Conservation (phyloP, 1,140 invertebrate genomes). For the Antheraea mylitta region DNA sequence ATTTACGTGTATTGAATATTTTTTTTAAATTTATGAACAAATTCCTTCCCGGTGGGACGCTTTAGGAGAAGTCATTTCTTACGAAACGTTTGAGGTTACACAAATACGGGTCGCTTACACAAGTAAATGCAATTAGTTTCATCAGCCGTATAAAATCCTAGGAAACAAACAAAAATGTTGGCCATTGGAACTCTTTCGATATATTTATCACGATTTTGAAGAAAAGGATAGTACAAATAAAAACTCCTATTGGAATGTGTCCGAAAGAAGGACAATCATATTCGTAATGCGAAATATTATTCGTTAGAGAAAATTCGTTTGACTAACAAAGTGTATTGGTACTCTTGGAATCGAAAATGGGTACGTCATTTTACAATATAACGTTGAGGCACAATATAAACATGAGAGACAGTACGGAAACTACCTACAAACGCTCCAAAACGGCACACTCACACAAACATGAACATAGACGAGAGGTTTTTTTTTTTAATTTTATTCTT, state of each 20-base stretch:
- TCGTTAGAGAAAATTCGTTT: background rate
- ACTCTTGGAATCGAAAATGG: background rate
- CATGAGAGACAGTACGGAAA: no score
- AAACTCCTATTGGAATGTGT: background rate
- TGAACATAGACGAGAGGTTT: no score
- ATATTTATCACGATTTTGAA: background rate
- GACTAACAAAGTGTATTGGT: background rate
- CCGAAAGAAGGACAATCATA: background rate
- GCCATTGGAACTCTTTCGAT: background rate
- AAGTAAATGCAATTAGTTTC: background rate
- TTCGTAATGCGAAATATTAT: background rate
- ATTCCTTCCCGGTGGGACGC: no score
- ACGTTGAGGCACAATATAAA: no score
- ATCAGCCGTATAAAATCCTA: background rate
- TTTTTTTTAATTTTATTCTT: no score
- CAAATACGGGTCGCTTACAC: background rate
- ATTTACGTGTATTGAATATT: no score
- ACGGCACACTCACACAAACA: no score
- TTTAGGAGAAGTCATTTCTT: background rate
- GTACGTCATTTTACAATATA: background rate
- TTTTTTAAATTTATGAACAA: no score
- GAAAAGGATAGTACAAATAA: background rate
- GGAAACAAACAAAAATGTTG: background rate
- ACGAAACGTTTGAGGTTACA: background rate
- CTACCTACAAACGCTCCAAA: no score